phyloP scores from a whole-genome alignment of 2,113 vertebrate species.

The Oryzias melastigma region DNA sequence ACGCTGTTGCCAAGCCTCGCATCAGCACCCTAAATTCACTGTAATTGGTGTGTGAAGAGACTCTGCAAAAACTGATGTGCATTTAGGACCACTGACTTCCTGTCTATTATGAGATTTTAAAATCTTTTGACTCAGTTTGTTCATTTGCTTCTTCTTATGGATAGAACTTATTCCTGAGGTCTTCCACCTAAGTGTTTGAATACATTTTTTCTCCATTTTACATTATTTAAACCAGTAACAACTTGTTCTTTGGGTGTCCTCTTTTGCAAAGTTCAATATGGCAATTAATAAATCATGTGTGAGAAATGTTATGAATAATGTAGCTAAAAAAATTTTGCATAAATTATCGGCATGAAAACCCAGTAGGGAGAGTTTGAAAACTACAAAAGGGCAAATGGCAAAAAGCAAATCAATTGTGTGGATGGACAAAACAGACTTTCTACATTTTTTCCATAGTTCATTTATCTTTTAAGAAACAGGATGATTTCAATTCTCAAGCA shows the following conservation, averaged over 20 bases:
- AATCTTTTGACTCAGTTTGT: slow-evolving; percentile 38
- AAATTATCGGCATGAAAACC: slow-evolving; percentile 21
- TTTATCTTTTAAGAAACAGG: slow-evolving; percentile 17
- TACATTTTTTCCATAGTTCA: slow-evolving; percentile 21
- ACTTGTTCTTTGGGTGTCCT: slow-evolving; percentile 34
- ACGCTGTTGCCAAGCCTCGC: slow-evolving; percentile 32
- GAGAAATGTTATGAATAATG: slow-evolving; percentile 44
- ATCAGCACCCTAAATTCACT: slow-evolving; percentile 39
- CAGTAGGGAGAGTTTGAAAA: slow-evolving; percentile 22
- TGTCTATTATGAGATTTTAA: slow-evolving; percentile 29
- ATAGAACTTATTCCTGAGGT: slow-evolving; percentile 1
- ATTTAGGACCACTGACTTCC: slow-evolving; percentile 30
- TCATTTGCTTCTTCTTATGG: slow-evolving; percentile 49
- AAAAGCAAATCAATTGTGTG: slow-evolving; percentile 2
- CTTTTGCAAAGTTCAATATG: slow-evolving; percentile 17
- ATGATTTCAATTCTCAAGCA: neutral
- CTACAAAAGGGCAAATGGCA: slow-evolving; percentile 15
- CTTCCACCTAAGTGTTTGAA: slow-evolving; percentile 25
- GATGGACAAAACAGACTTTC: slow-evolving; percentile 2
- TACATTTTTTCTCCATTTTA: slow-evolving; percentile 13
- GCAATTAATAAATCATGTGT: slow-evolving; percentile 55
- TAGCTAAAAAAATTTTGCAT: slow-evolving; percentile 35
- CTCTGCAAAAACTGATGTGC: slow-evolving; percentile 27
- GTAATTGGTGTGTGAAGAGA: slow-evolving; percentile 28
- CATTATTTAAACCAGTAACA: slow-evolving; percentile 22